Conservation (phyloP, 2,888 invertebrate species). For the Adelphocoris suturalis region DNA sequence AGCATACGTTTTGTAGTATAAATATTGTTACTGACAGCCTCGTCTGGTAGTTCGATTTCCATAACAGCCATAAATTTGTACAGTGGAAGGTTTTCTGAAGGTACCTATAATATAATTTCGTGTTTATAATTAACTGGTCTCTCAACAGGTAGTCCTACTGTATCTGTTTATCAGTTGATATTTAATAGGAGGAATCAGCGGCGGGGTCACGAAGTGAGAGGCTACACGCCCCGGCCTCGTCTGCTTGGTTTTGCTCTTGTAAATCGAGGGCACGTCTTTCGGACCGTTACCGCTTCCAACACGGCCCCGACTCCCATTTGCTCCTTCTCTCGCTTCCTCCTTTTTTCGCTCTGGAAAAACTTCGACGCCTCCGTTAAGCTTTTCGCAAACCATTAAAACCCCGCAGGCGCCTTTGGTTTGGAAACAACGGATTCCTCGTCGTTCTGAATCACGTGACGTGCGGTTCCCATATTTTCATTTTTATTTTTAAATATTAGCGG, state of each 20-base stretch:
- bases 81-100: no score
- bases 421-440: neutral
- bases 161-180: neutral
- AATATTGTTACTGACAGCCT: no score
- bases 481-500: no score
- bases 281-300: constrained; percentile 42
- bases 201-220: constrained; percentile 50
- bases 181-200: neutral
- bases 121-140: no score
- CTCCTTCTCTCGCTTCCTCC: constrained; percentile 10
- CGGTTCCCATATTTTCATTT: no score
- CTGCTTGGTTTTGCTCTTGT: constrained; percentile 40
- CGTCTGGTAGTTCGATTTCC: no score
- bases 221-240: constrained; percentile 14
- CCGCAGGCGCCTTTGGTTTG: neutral
- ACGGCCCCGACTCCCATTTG: neutral
- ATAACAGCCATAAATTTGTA: no score
- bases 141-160: neutral
- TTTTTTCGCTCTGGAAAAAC: constrained; percentile 35
- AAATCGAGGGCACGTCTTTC: constrained; percentile 45
- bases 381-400: constrained; percentile 20
- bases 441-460: no score
- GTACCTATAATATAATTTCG: no score
- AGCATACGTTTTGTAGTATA: no score
- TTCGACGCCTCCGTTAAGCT: constrained; percentile 16